A percentile compares a stretch with the other conserved stretches of the same genome.
Conservation (phyloP, 2,797 vertebrate species). For the Syngnathus acus region DNA sequence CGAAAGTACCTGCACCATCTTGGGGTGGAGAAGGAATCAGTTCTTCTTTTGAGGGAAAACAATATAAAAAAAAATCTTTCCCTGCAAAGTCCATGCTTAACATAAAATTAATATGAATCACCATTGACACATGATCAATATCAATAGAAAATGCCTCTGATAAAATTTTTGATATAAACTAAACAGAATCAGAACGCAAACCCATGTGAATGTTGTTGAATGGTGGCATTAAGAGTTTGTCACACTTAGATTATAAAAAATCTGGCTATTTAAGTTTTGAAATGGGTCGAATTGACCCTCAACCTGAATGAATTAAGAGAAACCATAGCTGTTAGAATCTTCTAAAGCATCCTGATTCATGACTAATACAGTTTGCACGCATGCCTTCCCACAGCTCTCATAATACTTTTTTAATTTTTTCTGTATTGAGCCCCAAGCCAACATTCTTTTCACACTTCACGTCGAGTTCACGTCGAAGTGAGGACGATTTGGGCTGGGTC, state of each 20-base stretch:
- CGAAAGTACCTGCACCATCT: not conserved
- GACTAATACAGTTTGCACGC: not conserved
- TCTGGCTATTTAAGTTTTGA: too few species aligned
- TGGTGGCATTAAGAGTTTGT: not conserved
- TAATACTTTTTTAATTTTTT: not conserved
- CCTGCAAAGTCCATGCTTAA: not conserved
- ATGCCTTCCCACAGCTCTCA: not conserved
- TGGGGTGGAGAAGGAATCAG: not conserved
- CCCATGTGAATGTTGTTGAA: not conserved
- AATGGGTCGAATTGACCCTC: too few species aligned
- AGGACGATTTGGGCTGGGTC: not conserved
- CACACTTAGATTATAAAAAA: not conserved
- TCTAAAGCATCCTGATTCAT: not conserved
- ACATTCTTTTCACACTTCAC: not conserved
- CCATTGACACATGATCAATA: too few species aligned
- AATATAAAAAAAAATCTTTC: not conserved
- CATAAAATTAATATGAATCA: too few species aligned
- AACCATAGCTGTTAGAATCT: too few species aligned
- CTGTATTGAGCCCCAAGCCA: not conserved
- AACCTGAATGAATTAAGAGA: too few species aligned
- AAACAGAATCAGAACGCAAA: too few species aligned
- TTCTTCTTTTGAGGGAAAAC: not conserved
- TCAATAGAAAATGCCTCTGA: too few species aligned
- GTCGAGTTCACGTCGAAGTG: not conserved
- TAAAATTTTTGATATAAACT: too few species aligned